A percentile compares a stretch with the other conserved stretches of the same genome.
These are phyloP conservation scores for Mythimna pallens DNA, from an alignment of 2,888 invertebrate genomes.

Conservation along the genomic window DNA sequence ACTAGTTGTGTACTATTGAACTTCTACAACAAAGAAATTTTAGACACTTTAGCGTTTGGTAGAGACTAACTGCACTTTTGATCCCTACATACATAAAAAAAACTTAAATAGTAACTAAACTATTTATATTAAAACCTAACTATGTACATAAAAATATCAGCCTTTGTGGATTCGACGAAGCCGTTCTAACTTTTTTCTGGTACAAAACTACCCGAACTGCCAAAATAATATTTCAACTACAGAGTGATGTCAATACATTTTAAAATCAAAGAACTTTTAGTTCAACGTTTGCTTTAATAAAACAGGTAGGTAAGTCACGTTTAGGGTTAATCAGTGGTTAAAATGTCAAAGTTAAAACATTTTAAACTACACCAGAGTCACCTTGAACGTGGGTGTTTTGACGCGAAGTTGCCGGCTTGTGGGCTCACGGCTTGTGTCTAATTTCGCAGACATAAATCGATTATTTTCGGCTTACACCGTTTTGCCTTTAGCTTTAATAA, in stretches of 20 bases:
- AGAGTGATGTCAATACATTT: conserved; percentile 14
- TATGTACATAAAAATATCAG: too few species aligned
- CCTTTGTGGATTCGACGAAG: conserved; percentile 23
- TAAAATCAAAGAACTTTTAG: conserved; percentile 14
- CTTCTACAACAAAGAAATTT: too few species aligned
- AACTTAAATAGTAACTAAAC: too few species aligned
- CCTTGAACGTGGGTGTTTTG: conserved; percentile 47
- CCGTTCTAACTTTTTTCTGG: not conserved
- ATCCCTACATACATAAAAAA: too few species aligned
- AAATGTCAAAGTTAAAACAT: conserved; percentile 44
- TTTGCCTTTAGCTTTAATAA: conserved; percentile 13
- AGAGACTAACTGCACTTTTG: too few species aligned
- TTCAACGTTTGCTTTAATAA: conserved; percentile 13
- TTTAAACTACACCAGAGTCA: conserved; percentile 38
- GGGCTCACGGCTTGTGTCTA: conserved; percentile 12
- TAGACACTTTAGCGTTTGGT: too few species aligned
- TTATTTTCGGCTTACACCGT: conserved; percentile 45
- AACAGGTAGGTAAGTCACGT: not conserved
- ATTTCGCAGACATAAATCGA: conserved; percentile 49
- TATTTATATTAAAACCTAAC: too few species aligned
- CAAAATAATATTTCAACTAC: conserved; percentile 8
- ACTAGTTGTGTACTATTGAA: too few species aligned
- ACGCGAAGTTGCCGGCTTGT: conserved; percentile 15
- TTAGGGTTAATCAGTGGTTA: conserved; percentile 14
- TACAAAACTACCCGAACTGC: conserved; percentile 11